Evolutionary conservation across 2,888 invertebrate species (phyloP).

Genomic region (Aphrophora alni): DNA sequence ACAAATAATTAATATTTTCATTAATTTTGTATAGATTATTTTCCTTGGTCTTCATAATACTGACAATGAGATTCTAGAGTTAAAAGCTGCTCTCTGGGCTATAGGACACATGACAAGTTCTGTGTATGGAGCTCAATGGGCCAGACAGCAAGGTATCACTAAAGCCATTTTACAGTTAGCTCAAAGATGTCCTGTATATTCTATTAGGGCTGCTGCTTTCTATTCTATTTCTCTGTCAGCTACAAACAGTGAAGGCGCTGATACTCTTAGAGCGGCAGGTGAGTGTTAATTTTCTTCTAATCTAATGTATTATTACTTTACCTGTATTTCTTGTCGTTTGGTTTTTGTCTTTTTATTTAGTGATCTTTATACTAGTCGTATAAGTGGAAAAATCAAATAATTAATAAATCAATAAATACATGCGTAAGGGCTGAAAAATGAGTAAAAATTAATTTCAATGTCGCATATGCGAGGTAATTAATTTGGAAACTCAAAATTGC

Average conservation of each 20-base stretch:
- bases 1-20: background rate
- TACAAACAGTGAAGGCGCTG: slow-evolving; percentile 83
- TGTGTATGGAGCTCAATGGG: slow-evolving; percentile 74
- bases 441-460: too few relatives aligned
- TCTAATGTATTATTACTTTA: too few relatives aligned
- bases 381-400: too few relatives aligned
- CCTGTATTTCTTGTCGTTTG: too few relatives aligned
- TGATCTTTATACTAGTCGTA: too few relatives aligned
- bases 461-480: too few relatives aligned
- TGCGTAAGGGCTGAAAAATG: too few relatives aligned
- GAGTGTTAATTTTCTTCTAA: too few relatives aligned
- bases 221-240: slow-evolving; percentile 87
- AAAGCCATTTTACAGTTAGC: slow-evolving; percentile 67
- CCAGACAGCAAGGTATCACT: slow-evolving; percentile 66
- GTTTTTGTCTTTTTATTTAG: too few relatives aligned
- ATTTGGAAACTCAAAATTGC: too few relatives aligned
- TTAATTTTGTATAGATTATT: slow-evolving; percentile 49
- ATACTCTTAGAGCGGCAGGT: slow-evolving; percentile 61
- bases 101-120: slow-evolving; percentile 83
- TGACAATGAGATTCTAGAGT: slow-evolving; percentile 73
- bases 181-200: slow-evolving; percentile 81
- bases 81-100: slow-evolving; percentile 92
- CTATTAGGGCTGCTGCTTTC: slow-evolving; percentile 88
- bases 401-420: too few relatives aligned
- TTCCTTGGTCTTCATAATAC: slow-evolving; percentile 64